A percentile compares a stretch with the other conserved stretches of the same genome.
These are phyloP conservation scores for Stomatorhinus walkeri DNA, from an alignment of 2,797 vertebrate species.

Conservation along the genomic window DNA sequence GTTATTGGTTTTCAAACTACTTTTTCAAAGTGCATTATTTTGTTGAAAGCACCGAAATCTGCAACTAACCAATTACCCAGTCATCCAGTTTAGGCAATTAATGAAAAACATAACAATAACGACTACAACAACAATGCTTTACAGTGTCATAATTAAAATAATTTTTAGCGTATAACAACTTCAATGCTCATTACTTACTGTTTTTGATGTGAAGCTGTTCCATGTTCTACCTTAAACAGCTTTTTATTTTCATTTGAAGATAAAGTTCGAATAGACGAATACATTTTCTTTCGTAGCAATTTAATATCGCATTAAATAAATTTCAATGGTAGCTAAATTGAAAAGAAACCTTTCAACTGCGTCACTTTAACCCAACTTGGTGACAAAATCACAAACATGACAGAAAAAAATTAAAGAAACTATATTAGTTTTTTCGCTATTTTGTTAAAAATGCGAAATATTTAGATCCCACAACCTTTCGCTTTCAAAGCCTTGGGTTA, in stretches of 20 bases:
- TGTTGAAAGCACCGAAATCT: neutral
- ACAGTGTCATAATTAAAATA: neutral
- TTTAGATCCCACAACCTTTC: constrained; percentile 32
- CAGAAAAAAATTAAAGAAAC: neutral
- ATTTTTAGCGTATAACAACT: neutral
- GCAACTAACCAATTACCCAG: neutral
- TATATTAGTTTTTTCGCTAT: neutral
- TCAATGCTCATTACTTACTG: neutral
- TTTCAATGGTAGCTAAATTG: neutral
- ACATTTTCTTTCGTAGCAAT: neutral
- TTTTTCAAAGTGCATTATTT: neutral
- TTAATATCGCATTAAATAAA: neutral
- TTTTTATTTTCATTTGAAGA: neutral
- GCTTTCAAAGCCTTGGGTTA: constrained; percentile 38
- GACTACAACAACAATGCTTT: neutral
- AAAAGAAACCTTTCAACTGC: neutral
- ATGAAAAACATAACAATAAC: neutral
- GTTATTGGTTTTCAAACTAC: neutral
- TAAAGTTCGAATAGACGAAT: neutral
- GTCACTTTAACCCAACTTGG: neutral
- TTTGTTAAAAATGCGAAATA: neutral
- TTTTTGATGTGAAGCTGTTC: neutral
- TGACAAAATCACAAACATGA: neutral
- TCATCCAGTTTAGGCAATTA: neutral
- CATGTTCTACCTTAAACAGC: neutral